These are phyloP conservation scores for Cephus runcator DNA, from an alignment of 2,888 invertebrate genomes.

Conservation along the genomic window DNA sequence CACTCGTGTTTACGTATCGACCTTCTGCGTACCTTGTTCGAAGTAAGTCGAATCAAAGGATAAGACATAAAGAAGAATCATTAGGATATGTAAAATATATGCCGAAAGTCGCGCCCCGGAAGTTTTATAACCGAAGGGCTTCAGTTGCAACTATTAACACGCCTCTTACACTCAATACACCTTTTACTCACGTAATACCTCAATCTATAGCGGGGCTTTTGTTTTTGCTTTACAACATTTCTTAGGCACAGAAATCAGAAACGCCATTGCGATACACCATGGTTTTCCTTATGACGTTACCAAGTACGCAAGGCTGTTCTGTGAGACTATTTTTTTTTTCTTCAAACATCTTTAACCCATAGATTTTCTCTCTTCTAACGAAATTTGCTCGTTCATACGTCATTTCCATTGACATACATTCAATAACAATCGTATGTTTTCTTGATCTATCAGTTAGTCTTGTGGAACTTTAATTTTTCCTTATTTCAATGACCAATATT, in stretches of 20 bases:
- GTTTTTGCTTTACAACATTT: constrained; percentile 26
- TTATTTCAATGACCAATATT: neutral
- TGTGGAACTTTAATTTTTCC: neutral
- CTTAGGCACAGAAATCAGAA: neutral
- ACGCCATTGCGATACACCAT: neutral
- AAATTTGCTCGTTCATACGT: neutral
- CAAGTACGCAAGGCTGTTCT: neutral
- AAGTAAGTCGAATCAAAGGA: constrained; percentile 66
- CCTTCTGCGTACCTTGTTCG: constrained; percentile 76
- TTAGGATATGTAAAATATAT: neutral
- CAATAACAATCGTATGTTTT: neutral
- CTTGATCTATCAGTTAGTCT: neutral
- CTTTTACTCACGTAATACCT: neutral
- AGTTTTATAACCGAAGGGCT: neutral
- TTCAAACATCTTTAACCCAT: neutral
- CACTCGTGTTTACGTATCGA: constrained; percentile 65
- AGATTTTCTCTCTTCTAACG: neutral
- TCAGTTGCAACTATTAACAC: neutral
- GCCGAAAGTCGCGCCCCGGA: neutral
- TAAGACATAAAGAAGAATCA: neutral
- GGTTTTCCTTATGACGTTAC: neutral
- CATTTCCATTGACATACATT: neutral
- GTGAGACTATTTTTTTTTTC: neutral
- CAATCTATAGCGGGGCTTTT: constrained; percentile 22
- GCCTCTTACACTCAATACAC: neutral